Conservation (phyloP, 2,888 invertebrate genomes). For the Hermaeophaga mercurialis region DNA sequence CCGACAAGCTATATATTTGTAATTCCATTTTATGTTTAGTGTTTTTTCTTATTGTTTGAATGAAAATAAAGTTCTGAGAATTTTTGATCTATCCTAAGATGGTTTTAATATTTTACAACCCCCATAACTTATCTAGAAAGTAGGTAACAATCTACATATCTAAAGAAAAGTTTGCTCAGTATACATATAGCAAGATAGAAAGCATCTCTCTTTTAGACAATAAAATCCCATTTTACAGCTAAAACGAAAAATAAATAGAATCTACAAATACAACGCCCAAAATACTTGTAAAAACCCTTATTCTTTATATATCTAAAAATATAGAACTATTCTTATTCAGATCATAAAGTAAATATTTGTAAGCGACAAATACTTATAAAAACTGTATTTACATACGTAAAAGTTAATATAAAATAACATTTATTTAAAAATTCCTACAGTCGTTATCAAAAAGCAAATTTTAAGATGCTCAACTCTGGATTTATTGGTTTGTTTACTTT, state of each 20-base stretch:
- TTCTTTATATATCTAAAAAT: conserved; percentile 18
- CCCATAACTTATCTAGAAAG: conserved; percentile 10
- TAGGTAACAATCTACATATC: conserved; percentile 4
- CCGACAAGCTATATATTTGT: too few species aligned
- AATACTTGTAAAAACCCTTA: conserved; percentile 7
- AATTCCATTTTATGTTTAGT: too few species aligned
- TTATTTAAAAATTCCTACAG: conserved; percentile 38
- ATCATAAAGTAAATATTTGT: conserved; percentile 36
- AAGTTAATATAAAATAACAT: conserved; percentile 42
- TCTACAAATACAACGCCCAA: conserved; percentile 7
- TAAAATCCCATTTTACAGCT: conserved; percentile 6
- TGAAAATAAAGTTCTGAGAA: conserved; percentile 4
- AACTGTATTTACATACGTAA: conserved; percentile 37
- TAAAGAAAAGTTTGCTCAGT: conserved; percentile 14
- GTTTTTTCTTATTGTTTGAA: too few species aligned
- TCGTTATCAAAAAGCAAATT: conserved; percentile 36
- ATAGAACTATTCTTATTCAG: conserved; percentile 23
- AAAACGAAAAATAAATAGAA: conserved; percentile 13
- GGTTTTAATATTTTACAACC: conserved; percentile 8
- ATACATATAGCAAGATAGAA: conserved; percentile 14
- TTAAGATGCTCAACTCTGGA: conserved; percentile 1
- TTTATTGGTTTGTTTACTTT: not conserved
- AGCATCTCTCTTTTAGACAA: conserved; percentile 5
- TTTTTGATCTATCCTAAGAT: not conserved
- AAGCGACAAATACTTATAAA: conserved; percentile 36